Evolutionary conservation across 2,113 vertebrate genomes (phyloP).

Genomic region (Oreamnos americanus): DNA sequence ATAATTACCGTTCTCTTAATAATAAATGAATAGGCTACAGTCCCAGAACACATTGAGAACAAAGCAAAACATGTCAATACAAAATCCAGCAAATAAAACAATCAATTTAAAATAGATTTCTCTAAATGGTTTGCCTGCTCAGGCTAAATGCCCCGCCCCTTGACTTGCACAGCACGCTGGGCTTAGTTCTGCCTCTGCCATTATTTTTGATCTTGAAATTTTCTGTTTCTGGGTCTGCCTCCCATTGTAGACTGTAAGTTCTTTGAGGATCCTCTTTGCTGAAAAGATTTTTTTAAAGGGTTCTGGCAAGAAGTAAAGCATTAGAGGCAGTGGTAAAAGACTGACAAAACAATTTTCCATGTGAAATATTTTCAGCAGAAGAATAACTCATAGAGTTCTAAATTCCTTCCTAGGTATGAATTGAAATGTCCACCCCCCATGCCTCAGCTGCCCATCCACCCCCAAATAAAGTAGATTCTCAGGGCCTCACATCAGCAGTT

Average conservation of each 20-base stretch:
- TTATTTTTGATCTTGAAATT: background rate
- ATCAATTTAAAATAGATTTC: conserved; percentile 76
- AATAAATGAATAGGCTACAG: conserved; percentile 72
- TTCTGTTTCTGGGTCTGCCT: background rate
- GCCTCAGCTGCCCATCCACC: background rate
- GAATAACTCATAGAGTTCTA: background rate
- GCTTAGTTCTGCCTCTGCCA: background rate
- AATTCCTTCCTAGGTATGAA: background rate
- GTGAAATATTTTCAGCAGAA: background rate
- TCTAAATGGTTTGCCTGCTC: conserved; percentile 65
- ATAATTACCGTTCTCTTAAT: conserved; percentile 76
- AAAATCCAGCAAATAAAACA: conserved; percentile 74
- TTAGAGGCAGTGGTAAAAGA: background rate
- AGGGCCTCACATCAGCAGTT: background rate
- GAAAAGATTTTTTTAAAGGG: background rate
- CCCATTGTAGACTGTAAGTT: background rate
- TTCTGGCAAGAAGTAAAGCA: background rate
- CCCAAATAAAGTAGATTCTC: background rate
- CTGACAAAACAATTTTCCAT: background rate
- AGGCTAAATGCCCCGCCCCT: conserved; percentile 18
- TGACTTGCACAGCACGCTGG: background rate
- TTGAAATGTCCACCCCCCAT: background rate
- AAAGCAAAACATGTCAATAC: conserved; percentile 74
- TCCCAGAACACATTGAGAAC: conserved; percentile 73
- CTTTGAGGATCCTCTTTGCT: background rate